Evolutionary conservation across 2,797 vertebrate species (phyloP).

Genomic region (Lacerta agilis): DNA sequence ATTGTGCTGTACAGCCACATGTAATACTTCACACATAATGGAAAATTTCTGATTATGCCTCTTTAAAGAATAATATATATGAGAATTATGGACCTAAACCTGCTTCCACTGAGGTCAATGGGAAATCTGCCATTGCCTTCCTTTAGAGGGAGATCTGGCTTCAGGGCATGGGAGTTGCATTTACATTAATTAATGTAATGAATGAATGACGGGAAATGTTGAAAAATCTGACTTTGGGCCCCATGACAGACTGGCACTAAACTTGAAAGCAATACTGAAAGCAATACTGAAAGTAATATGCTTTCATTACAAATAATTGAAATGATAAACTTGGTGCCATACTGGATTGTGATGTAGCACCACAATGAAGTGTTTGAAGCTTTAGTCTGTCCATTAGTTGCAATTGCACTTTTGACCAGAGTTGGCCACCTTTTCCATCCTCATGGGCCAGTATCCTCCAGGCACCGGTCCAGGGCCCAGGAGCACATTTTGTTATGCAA

Average conservation of each 20-base stretch:
- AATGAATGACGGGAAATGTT: slow-evolving; percentile 58
- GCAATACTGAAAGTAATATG: not conserved
- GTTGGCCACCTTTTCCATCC: not conserved
- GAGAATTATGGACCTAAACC: slow-evolving; percentile 68
- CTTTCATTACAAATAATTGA: slow-evolving; percentile 61
- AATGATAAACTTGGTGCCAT: slow-evolving; percentile 57
- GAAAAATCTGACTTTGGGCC: slow-evolving; percentile 59
- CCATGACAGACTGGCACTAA: slow-evolving; percentile 37
- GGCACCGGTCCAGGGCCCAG: not conserved
- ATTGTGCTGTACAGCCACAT: slow-evolving; percentile 58
- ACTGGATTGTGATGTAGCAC: slow-evolving; percentile 30
- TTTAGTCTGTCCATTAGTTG: slow-evolving; percentile 1
- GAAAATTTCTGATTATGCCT: slow-evolving; percentile 47
- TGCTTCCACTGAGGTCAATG: slow-evolving; percentile 63
- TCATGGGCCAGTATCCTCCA: not conserved
- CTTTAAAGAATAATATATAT: slow-evolving; percentile 48
- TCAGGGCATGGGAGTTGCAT: slow-evolving; percentile 57
- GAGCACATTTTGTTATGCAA: not conserved
- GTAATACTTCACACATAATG: slow-evolving; percentile 55
- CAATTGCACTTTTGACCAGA: not conserved
- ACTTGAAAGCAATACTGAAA: slow-evolving; percentile 46
- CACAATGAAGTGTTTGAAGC: slow-evolving; percentile 11
- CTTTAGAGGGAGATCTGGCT: slow-evolving; percentile 55
- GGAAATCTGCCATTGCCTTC: slow-evolving; percentile 64
- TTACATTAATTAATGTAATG: slow-evolving; percentile 70